Base-by-base conservation (phyloP, 2,888 invertebrate genomes). In the Branchellion lobata region DNA sequence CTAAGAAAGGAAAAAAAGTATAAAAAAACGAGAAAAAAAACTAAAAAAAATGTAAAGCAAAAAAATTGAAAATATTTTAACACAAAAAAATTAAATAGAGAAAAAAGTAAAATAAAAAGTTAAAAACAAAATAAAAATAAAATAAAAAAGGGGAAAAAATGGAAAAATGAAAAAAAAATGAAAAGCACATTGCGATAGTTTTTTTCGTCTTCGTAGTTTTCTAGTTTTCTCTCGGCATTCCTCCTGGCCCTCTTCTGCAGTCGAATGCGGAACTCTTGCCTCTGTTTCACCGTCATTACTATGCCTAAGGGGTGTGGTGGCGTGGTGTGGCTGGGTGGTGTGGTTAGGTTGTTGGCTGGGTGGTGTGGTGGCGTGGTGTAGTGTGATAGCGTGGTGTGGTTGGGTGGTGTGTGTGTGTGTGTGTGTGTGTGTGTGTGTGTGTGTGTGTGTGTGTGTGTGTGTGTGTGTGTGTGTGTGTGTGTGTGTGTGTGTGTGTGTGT, bases 241-340 rank as follows among this genome's bases (percentile, higher is more conserved):
- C 82, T 65, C 27, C 82, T 47, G n/a, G 82, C 81, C 51, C 82
- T 68, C 61, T 82, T 82, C 81, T 82, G 82, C 27, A 82, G 68
- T 21, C 82, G 81, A n/a, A 82, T 81, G 33, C 82, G 77, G 75
- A 82, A 82, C 53, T 82, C 82, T 71, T 82, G 82, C 21, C 81
- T 71, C 71, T 82, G 82, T 72, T 82, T 82, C 21, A 82, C 81
- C 5, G 82, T 82, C 47, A 82, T 72, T 61, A 82, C 61, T 29
- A 82, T 82, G 18, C 82, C 82, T 82, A 71, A n/a, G 34, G 18
- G 14, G 47, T 8, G 8, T 8, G 18, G 18, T 14, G 18, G 47
- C 8, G 8, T 14, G 8, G 18, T 8, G 47, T 47, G 47, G 8
- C 8, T 14, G 18, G 47, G 18, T 47, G n/a, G n/a, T n/a, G n/a